Evolutionary conservation across 2,797 vertebrate species (phyloP), one percentile per base, ranked within the genome.

Genomic region (Pseudopleuronectes americanus): DNA sequence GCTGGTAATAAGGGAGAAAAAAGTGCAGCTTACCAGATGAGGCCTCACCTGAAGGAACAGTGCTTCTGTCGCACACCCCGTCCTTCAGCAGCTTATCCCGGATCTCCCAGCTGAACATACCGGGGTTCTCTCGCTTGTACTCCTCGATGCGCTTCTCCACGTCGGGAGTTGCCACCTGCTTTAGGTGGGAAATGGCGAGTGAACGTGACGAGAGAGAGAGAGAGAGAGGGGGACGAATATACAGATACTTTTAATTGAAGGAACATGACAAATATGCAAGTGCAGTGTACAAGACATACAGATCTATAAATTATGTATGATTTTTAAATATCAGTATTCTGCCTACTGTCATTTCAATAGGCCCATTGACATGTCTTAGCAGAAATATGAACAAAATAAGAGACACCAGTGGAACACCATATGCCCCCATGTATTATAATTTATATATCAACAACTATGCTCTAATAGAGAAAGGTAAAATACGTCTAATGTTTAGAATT

Each of bases 71-170:
- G 24, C 98, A 99, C 93, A 98, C 96, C 2, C 98, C 98, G 4
- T 99, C 98, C 91, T 99, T 99, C 80, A 99, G 95, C 85, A 99
- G 95, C 76, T 96, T 93, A 92, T 99, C 98, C 61, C 98, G 95
- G 93, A 99, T 99, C 92, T 99, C 97, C 97, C 97, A 99, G 90
- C 97, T 99, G 92, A 99, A 99, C 98, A 99, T 99, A 3, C 97
- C 98, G 0, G 97, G 95, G 83, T 99, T 99, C 52, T 99, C 97
- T 31, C 98, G 88, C 90, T 99, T 99, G 93, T 98, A 99, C 66
- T 99, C 97, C 89, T 99, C 97, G 53, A 99, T 99, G 86, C 97
- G 95, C 86, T 98, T 99, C 92, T 99, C 97, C 89, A 99, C 97
- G 76, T 99, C 98, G 10, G 98, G 97, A 88, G 97, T 99, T 73